Conservation (phyloP, 2,113 vertebrate species). For the Gnathonemus echidnorhynchus region DNA sequence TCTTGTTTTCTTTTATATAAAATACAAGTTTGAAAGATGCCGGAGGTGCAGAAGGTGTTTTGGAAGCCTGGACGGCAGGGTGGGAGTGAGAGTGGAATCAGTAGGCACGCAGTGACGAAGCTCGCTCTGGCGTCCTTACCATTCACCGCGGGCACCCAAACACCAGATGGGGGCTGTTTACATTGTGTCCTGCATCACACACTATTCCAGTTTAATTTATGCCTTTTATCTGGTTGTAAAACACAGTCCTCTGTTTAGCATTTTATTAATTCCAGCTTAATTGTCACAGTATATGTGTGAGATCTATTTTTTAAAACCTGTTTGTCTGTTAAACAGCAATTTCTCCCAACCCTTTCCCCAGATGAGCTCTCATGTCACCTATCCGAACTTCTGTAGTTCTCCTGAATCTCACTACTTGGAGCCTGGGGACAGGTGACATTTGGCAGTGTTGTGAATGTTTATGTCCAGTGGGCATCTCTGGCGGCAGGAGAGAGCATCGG, state of each 20-base stretch:
- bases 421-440: neutral
- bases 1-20: neutral
- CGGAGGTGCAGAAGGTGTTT: neutral
- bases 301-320: neutral
- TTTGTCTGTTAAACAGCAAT: neutral
- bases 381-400: neutral
- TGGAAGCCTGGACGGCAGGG: neutral
- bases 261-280: neutral
- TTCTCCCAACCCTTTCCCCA: neutral
- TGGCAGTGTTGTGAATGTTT: neutral
- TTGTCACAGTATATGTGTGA: neutral
- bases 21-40: conserved; percentile 10
- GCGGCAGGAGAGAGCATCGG: neutral
- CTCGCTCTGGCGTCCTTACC: neutral
- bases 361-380: neutral
- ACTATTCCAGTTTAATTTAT: neutral
- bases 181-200: neutral
- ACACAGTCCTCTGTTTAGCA: neutral
- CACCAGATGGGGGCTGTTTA: neutral
- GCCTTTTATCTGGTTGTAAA: neutral
- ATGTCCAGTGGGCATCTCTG: neutral
- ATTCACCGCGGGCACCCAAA: conserved; percentile 13
- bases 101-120: neutral
- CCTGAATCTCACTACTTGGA: neutral
- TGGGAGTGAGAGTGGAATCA: neutral